A percentile compares a stretch with the other conserved stretches of the same genome.
These are phyloP conservation scores for Epizoanthus ramosus DNA, from an alignment of 92 coral and sea anemone species.

Conservation along the genomic window DNA sequence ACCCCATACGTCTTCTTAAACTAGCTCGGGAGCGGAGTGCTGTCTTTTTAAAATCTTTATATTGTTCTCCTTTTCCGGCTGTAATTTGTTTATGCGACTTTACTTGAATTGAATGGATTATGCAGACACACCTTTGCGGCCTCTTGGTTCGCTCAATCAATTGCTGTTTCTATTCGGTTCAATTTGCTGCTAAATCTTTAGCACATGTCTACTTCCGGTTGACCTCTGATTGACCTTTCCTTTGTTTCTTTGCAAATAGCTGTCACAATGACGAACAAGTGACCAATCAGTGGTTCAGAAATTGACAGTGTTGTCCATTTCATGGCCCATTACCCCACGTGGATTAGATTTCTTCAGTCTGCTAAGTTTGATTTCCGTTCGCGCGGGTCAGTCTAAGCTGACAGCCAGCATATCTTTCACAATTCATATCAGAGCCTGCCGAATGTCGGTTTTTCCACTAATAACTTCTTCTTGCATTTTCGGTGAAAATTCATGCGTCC, in stretches of 20 bases:
- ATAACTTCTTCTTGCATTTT: not conserved
- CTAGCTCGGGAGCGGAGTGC: not conserved
- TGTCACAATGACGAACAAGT: not conserved
- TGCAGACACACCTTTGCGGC: not conserved
- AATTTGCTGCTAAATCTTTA: constrained; percentile 18
- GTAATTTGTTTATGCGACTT: not conserved
- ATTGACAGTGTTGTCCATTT: constrained; percentile 31
- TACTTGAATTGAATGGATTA: not conserved
- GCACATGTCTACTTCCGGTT: constrained; percentile 36
- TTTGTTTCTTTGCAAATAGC: constrained; percentile 29
- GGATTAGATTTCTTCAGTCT: constrained; percentile 29
- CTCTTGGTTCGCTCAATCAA: not conserved
- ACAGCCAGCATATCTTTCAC: not conserved
- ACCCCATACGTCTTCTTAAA: too few species aligned
- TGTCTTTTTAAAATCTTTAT: not conserved
- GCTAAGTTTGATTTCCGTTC: constrained; percentile 13
- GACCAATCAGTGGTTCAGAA: constrained; percentile 31
- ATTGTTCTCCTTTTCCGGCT: not conserved
- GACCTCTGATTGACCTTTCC: not conserved
- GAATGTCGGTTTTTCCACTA: constrained; percentile 1
- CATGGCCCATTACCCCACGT: constrained; percentile 44
- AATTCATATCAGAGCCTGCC: not conserved
- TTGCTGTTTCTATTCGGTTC: not conserved
- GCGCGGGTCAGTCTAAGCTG: constrained; percentile 26
- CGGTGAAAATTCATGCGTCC: not conserved